A percentile compares a stretch with the other conserved stretches of the same genome.
These are phyloP conservation scores for Bombylius discolor DNA, from an alignment of 2,888 invertebrate species.

Conservation along the genomic window DNA sequence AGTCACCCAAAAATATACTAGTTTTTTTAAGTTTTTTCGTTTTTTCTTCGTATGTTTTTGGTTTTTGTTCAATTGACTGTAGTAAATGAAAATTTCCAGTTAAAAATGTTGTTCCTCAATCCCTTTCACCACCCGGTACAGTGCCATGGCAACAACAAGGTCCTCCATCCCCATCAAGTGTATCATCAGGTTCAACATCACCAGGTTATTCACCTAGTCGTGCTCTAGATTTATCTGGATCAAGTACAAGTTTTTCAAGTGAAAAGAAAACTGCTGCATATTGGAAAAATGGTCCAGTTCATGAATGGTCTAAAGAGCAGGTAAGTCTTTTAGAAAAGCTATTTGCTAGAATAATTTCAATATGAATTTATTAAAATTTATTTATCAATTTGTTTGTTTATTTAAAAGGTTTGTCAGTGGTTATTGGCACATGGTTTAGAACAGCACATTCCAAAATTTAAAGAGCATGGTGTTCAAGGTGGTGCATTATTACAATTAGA, in stretches of 20 bases:
- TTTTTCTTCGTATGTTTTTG: neutral
- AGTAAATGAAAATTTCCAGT: conserved; percentile 32
- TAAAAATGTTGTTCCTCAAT: conserved; percentile 52
- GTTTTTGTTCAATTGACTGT: conserved; percentile 1
- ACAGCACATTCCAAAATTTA: conserved; percentile 75
- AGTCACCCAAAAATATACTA: neutral
- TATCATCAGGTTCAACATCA: conserved; percentile 47
- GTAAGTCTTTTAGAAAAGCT: conserved; percentile 32
- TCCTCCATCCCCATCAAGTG: conserved; percentile 51
- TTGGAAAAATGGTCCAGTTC: conserved; percentile 56
- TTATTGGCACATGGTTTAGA: conserved; percentile 69
- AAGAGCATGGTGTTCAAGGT: conserved; percentile 81
- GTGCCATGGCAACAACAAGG: conserved; percentile 50
- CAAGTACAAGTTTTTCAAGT: conserved; percentile 49
- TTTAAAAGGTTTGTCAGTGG: conserved; percentile 79
- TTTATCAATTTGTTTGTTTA: neutral
- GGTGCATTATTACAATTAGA: conserved; percentile 71
- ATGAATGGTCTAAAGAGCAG: conserved; percentile 68
- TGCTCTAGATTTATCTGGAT: conserved; percentile 41
- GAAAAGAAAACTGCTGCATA: conserved; percentile 49
- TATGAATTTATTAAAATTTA: conserved; percentile 1
- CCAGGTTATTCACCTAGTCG: conserved; percentile 41
- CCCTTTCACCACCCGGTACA: conserved; percentile 48
- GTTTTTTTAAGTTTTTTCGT: neutral
- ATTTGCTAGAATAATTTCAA: neutral